These are phyloP conservation scores for Sericinus montela DNA, from an alignment of 2,888 invertebrate genomes.

Conservation along the genomic window DNA sequence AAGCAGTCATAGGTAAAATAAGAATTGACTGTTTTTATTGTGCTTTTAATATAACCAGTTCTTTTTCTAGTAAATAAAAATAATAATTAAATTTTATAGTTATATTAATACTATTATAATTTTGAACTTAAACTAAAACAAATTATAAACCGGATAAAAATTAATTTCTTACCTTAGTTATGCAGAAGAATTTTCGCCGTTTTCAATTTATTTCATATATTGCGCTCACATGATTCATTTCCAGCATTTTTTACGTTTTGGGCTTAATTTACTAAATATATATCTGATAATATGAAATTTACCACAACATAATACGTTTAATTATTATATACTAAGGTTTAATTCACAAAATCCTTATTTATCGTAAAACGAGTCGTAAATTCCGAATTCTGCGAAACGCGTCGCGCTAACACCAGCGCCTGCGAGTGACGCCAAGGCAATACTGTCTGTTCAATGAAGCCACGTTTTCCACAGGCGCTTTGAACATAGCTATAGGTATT, in stretches of 20 bases:
- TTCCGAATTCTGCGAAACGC: neutral
- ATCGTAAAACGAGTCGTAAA: neutral
- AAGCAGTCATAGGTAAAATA: too few species aligned
- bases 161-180: neutral
- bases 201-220: constrained; percentile 1
- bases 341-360: neutral
- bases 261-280: neutral
- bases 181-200: neutral
- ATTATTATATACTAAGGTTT: neutral
- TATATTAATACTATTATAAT: neutral
- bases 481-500: neutral
- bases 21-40: too few species aligned
- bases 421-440: neutral
- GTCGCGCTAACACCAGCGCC: neutral
- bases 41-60: too few species aligned
- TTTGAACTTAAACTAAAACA: neutral
- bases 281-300: neutral
- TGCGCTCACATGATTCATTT: neutral
- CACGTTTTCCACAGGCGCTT: constrained; percentile 1
- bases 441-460: constrained; percentile 5
- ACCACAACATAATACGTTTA: neutral
- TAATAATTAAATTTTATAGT: too few species aligned
- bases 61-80: too few species aligned
- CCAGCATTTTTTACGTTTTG: neutral
- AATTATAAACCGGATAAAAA: neutral